Base-by-base conservation (phyloP, 92 coral and sea anemone species). In the Meandrina meandrites region DNA sequence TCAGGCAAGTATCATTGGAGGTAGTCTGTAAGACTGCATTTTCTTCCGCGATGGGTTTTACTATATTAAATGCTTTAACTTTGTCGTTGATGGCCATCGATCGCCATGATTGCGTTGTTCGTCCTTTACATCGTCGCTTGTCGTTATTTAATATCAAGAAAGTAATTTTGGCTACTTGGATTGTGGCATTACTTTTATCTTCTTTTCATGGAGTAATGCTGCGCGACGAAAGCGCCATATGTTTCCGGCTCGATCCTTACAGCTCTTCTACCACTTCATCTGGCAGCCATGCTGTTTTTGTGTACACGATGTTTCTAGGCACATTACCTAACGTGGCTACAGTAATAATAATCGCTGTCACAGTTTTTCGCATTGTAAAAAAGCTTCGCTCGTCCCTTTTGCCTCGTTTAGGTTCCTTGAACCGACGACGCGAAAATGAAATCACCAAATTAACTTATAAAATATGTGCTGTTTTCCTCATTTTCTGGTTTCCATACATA, bases 61-160 rank as follows among this genome's bases (percentile, higher is more conserved):
- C 80, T 24, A 62, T 27, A 27, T 8, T 77, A 1, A 77, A 77
- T 19, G 80, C 80, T 77, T 27, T 24, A 48, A 48, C 62, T 48
- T 77, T 77, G 60, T 47, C 62, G 3, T 21, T 48, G 37, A 76
- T 77, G 80, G 58, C 80, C 8, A 77, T 77, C 16, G 80, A 77
- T n/a, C 80, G 80, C 12, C 32, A 77, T 18, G 40, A 77, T 48
- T 76, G 80, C 18, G 80, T 76, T 48, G 30, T 47, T 45, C 58
- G 56, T 76, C 80, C 80, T 53, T 76, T 76, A 27, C 14, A 76
- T 51, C 80, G 80, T 45, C 80, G 80, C 48, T 76, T 76, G 36
- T 24, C 60, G 27, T 56, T 34, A 21, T n/a, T 5, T 28, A 76
- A 76, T 24, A 24, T 76, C 35, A 76, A 76, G 53, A 76, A 48